These are phyloP conservation scores for Paramuricea clavata DNA, from an alignment of 92 coral and sea anemone species.

Conservation along the genomic window DNA sequence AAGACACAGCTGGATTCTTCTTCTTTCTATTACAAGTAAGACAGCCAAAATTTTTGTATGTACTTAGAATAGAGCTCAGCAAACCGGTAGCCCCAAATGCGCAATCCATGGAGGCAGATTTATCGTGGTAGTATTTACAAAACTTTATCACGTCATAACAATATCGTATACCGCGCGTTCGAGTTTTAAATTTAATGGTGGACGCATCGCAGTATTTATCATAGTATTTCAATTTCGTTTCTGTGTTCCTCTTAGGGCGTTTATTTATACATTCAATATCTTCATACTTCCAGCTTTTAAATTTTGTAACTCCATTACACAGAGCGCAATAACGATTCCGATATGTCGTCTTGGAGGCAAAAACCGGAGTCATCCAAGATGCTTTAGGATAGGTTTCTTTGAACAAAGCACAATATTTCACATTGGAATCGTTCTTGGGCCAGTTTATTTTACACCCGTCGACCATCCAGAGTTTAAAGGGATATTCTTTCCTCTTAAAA, in stretches of 20 bases:
- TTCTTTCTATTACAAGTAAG: neutral
- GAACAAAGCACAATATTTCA: neutral
- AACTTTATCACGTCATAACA: neutral
- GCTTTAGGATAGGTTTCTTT: neutral
- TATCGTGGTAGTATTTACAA: constrained; percentile 7
- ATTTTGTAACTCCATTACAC: constrained; percentile 14
- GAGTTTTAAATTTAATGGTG: neutral
- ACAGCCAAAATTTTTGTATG: constrained; percentile 15
- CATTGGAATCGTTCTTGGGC: neutral
- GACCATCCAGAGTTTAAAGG: neutral
- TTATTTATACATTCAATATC: neutral
- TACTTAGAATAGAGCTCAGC: neutral
- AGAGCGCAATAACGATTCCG: constrained; percentile 32
- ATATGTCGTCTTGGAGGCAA: neutral
- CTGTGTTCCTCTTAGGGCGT: neutral
- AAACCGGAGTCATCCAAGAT: neutral
- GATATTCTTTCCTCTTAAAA: too few relatives aligned
- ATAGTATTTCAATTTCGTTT: neutral
- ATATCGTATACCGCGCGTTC: neutral
- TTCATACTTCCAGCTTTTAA: neutral
- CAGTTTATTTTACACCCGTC: neutral
- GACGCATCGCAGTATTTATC: constrained; percentile 3
- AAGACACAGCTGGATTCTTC: neutral
- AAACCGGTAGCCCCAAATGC: neutral
- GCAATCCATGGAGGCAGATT: neutral